Percentiles rank a stretch among this genome's conserved stretches.
These are phyloP conservation scores for Tetraneura akinire DNA, from an alignment of 1,140 invertebrate genomes.

Conservation along the genomic window DNA sequence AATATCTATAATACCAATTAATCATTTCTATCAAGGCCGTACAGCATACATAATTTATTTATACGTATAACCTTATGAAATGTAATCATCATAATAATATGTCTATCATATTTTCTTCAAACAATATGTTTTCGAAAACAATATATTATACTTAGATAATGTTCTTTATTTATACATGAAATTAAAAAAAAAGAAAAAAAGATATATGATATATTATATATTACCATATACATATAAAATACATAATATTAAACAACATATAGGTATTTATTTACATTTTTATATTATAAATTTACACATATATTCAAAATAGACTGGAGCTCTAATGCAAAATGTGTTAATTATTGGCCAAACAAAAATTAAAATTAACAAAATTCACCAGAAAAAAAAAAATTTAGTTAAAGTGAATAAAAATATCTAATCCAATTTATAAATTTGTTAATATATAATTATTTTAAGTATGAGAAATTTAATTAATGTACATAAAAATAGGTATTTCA, in stretches of 20 bases:
- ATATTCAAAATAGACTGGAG: too few relatives aligned
- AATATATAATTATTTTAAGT: too few relatives aligned
- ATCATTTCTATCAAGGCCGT: neutral
- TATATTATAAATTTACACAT: neutral
- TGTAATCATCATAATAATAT: neutral
- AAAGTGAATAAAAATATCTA: too few relatives aligned
- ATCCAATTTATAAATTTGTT: too few relatives aligned
- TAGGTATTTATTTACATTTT: too few relatives aligned
- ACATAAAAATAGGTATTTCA: too few relatives aligned
- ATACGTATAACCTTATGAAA: slow-evolving; percentile 11
- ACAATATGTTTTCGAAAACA: neutral
- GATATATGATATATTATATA: neutral
- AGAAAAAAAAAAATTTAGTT: too few relatives aligned
- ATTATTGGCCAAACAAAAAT: too few relatives aligned
- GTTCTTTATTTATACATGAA: slow-evolving; percentile 2
- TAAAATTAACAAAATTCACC: too few relatives aligned
- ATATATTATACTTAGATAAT: neutral
- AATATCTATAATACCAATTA: neutral
- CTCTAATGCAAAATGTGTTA: too few relatives aligned
- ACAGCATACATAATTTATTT: neutral
- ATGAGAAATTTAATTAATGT: too few relatives aligned
- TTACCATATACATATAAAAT: neutral
- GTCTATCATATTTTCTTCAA: neutral
- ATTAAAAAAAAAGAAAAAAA: neutral
- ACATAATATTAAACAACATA: too few relatives aligned